Evolutionary conservation across 2,113 vertebrate genomes (phyloP).

Genomic region (Myrmecobius fasciatus): DNA sequence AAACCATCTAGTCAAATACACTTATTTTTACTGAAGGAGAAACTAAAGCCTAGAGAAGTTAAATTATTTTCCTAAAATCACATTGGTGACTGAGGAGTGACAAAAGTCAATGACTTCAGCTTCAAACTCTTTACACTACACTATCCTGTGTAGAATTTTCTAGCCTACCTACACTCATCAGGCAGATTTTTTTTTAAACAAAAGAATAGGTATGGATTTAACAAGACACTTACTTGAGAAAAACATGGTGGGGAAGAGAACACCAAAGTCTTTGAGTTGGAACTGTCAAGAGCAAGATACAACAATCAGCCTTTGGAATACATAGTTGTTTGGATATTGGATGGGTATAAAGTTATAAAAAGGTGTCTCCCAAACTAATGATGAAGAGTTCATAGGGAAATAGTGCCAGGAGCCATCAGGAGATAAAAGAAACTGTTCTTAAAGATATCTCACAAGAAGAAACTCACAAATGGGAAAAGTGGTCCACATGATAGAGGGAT

Average conservation of each 20-base stretch:
- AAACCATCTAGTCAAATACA: not conserved
- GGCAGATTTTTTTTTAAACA: not conserved
- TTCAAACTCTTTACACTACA: too few species aligned
- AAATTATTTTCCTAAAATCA: not conserved
- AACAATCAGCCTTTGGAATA: conserved; percentile 5
- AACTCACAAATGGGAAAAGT: too few species aligned
- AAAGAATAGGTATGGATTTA: not conserved
- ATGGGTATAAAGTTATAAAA: conserved; percentile 1
- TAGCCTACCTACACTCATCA: not conserved
- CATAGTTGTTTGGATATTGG: not conserved
- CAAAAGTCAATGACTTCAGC: not conserved
- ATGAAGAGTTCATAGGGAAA: not conserved
- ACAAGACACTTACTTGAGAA: not conserved
- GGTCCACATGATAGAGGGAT: too few species aligned
- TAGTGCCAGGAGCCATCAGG: not conserved
- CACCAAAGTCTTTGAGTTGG: not conserved
- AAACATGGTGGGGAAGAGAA: not conserved
- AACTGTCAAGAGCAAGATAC: not conserved
- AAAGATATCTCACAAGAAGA: not conserved
- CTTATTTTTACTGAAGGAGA: not conserved
- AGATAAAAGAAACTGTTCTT: not conserved
- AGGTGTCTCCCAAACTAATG: not conserved
- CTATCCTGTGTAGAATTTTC: not conserved
- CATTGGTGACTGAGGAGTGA: not conserved
- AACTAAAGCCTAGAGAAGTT: not conserved